Percentiles rank a stretch among this genome's conserved stretches.
These are phyloP conservation scores for Lapara coniferarum DNA, from an alignment of 2,888 invertebrate genomes.

Conservation along the genomic window DNA sequence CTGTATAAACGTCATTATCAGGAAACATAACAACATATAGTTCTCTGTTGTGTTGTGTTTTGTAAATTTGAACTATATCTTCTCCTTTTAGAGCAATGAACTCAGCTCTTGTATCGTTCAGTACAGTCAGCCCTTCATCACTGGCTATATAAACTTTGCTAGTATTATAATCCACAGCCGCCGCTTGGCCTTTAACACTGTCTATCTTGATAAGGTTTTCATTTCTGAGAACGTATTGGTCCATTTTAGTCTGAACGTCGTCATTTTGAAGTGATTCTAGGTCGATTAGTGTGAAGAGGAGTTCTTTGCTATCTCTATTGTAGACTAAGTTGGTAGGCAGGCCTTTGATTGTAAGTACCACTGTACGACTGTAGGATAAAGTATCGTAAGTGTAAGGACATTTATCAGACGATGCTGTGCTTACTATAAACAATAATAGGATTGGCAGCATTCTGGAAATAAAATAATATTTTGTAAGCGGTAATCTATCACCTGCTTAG, in stretches of 20 bases:
- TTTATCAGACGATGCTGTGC: constrained; percentile 57
- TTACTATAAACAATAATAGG: constrained; percentile 52
- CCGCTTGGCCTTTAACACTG: constrained; percentile 69
- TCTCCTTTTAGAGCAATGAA: constrained; percentile 68
- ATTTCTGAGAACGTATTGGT: constrained; percentile 67
- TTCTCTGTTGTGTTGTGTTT: constrained; percentile 57
- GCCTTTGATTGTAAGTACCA: constrained; percentile 69
- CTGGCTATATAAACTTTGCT: constrained; percentile 69
- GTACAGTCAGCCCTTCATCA: constrained; percentile 63
- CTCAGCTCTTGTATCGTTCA: constrained; percentile 62
- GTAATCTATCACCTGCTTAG: no score
- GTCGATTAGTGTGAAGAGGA: constrained; percentile 73
- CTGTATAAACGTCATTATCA: constrained; percentile 65
- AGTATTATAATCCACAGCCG: constrained; percentile 63
- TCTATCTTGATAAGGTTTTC: constrained; percentile 65
- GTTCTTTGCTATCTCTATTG: constrained; percentile 60
- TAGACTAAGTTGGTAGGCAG: constrained; percentile 71
- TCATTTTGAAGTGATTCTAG: constrained; percentile 70
- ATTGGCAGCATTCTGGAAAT: constrained; percentile 59
- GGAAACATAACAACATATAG: constrained; percentile 70
- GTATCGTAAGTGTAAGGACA: constrained; percentile 61
- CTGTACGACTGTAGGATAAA: constrained; percentile 53
- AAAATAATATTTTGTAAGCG: background rate
- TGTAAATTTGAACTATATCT: constrained; percentile 73
- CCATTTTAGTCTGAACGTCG: constrained; percentile 74